A percentile compares a stretch with the other conserved stretches of the same genome.
These are phyloP conservation scores for Hemicrepidius hirtus DNA, from an alignment of 2,888 invertebrate species.

Conservation along the genomic window DNA sequence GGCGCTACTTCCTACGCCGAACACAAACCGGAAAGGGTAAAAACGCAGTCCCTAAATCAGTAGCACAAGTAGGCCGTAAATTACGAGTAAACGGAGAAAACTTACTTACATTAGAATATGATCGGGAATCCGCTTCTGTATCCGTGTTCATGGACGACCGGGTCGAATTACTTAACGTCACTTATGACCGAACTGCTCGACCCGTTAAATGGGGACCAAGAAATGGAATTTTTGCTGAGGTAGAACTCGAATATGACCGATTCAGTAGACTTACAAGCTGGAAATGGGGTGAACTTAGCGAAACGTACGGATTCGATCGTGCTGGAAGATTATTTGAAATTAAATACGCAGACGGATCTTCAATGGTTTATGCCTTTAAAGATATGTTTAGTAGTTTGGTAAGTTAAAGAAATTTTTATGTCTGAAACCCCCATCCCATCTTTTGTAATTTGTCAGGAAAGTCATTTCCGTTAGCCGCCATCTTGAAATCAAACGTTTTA, in stretches of 20 bases:
- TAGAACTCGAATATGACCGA: slow-evolving; percentile 93
- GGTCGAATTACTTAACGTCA: slow-evolving; percentile 88
- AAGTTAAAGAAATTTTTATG: slow-evolving; percentile 61
- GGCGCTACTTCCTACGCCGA: slow-evolving; percentile 93
- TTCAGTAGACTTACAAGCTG: slow-evolving; percentile 92
- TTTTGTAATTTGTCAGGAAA: too few relatives aligned
- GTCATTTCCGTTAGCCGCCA: too few relatives aligned
- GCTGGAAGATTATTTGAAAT: slow-evolving; percentile 93
- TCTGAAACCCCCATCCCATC: too few relatives aligned
- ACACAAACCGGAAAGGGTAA: slow-evolving; percentile 79
- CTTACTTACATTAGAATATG: slow-evolving; percentile 92
- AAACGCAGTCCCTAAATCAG: slow-evolving; percentile 76
- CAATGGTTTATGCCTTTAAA: slow-evolving; percentile 93
- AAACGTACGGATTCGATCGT: slow-evolving; percentile 92
- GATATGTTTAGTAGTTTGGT: slow-evolving; percentile 90
- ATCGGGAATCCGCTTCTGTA: slow-evolving; percentile 88
- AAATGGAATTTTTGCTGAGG: slow-evolving; percentile 90
- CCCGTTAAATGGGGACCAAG: slow-evolving; percentile 91
- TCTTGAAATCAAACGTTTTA: too few relatives aligned
- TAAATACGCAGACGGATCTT: slow-evolving; percentile 92
- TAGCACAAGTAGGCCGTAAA: slow-evolving; percentile 90
- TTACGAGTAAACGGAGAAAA: slow-evolving; percentile 94
- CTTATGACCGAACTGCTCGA: slow-evolving; percentile 89
- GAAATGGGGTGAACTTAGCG: slow-evolving; percentile 94
- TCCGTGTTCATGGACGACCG: slow-evolving; percentile 92